Evolutionary conservation across 1,140 invertebrate species (phyloP).

Genomic region (Zaprionus ghesquierei): DNA sequence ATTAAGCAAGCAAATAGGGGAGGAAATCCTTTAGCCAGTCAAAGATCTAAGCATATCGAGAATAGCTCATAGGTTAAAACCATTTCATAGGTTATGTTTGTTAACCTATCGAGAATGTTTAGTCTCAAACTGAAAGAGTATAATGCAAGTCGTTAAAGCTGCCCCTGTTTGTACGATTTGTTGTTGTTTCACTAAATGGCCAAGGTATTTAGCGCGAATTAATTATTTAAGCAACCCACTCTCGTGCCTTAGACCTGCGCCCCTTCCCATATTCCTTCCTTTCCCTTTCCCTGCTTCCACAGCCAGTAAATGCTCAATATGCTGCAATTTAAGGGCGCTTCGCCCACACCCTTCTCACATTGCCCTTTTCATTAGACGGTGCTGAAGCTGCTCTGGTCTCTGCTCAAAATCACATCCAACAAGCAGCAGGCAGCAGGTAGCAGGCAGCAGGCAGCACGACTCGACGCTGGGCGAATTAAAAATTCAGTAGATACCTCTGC

Average conservation of each 20-base stretch:
- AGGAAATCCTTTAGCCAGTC: too few relatives aligned
- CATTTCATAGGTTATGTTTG: too few relatives aligned
- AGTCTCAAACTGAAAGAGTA: too few relatives aligned
- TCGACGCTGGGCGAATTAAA: slow-evolving; percentile 73
- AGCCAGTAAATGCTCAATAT: slow-evolving; percentile 67
- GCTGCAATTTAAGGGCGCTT: slow-evolving; percentile 69
- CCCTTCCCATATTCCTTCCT: too few relatives aligned
- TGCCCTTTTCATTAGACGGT: slow-evolving; percentile 66
- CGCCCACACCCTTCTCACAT: neutral
- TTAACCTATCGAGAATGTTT: too few relatives aligned
- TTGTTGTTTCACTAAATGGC: slow-evolving; percentile 62
- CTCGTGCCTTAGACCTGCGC: neutral
- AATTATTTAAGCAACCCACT: slow-evolving; percentile 69
- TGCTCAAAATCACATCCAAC: slow-evolving; percentile 52
- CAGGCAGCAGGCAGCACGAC: slow-evolving; percentile 50
- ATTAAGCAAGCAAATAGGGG: neutral
- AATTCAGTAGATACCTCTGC: slow-evolving; percentile 79
- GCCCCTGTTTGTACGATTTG: neutral
- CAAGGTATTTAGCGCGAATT: slow-evolving; percentile 77
- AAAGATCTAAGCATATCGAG: too few relatives aligned
- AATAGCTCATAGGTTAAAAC: neutral
- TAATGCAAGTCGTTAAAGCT: neutral
- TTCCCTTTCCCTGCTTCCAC: neutral
- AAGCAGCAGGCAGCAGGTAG: slow-evolving; percentile 44
- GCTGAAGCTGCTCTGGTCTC: neutral